Evolutionary conservation across 2,113 vertebrate species (phyloP), one percentile per base, ranked within the genome.

Genomic region (Bambusicola thoracicus): DNA sequence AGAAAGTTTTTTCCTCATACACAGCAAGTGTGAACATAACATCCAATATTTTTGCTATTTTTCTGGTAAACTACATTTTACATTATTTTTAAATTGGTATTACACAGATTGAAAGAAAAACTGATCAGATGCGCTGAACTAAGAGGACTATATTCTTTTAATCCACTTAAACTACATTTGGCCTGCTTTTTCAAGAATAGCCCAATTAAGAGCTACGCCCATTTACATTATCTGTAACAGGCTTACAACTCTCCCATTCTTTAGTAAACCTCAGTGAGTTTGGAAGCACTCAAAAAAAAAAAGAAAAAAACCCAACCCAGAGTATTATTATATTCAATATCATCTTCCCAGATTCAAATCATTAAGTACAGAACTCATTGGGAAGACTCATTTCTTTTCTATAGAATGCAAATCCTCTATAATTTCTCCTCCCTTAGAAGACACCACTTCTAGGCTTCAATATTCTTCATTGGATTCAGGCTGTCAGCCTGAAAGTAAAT

Each of bases 111-210:
- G 2, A 90, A 80, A 46, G 34, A 46, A 82, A 83, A 93, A 55
- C 41, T 67, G 49, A 84, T 51, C 86, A 75, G 83, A 87, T 74
- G 55, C 20, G 86, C 13, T 40, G 62, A 38, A 22, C 65, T 67
- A 87, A 92, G 80, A 15, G 59, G 73, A 90, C 82, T 68, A 89
- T 34, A 24, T 56, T 51, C 41, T 62, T 59, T 41, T 76, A 93
- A 93, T 89, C 86, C 62, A 90, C 25, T 89, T 92, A 92, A 96
- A 53, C 46, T 77, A 67, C n/a, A 66, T 68, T 85, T 89, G 77
- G 56, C 66, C 62, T 84, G 34, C 41, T 86, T 89, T 75, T 76
- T 81, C 53, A 69, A 65, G 74, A 73, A 84, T 16, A 93, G 67
- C 58, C 41, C 94, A 73, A 40, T 72, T 89, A 92, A 84, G 70